phyloP scores from a whole-genome alignment of 2,888 invertebrate species.

The Agrotis clavis region DNA sequence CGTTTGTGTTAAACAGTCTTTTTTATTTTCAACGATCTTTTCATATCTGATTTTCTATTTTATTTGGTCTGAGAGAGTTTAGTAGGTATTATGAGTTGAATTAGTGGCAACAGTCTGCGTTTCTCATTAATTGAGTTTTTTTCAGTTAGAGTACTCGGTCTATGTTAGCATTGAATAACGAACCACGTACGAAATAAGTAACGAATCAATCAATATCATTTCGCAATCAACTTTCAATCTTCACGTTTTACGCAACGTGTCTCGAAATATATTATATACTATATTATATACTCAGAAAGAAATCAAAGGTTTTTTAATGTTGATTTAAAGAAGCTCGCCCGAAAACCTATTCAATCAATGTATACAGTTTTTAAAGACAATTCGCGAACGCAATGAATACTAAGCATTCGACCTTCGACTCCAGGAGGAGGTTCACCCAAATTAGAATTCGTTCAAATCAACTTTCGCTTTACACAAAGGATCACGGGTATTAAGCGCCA shows the following conservation, averaged over 20 bases:
- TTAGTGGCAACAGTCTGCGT: no score
- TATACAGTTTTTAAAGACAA: constrained; percentile 63
- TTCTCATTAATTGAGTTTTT: no score
- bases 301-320: constrained; percentile 45
- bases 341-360: constrained; percentile 49
- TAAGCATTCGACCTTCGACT: constrained; percentile 50
- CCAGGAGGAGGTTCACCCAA: constrained; percentile 32
- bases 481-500: constrained; percentile 74
- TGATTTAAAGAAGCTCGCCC: constrained; percentile 37
- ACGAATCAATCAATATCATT: constrained; percentile 51
- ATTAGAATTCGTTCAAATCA: constrained; percentile 71
- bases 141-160: no score
- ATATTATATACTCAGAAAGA: constrained; percentile 40
- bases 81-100: no score
- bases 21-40: no score
- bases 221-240: constrained; percentile 42
- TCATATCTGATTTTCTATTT: no score
- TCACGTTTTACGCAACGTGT: constrained; percentile 37
- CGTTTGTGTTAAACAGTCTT: no score
- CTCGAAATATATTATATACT: no score
- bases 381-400: constrained; percentile 63
- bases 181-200: constrained; percentile 17
- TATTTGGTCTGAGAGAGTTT: no score
- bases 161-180: no score
- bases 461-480: constrained; percentile 67